A percentile compares a stretch with the other conserved stretches of the same genome.
These are phyloP conservation scores for Temnothorax curvispinosus DNA, from an alignment of 1,140 invertebrate species.

Conservation along the genomic window DNA sequence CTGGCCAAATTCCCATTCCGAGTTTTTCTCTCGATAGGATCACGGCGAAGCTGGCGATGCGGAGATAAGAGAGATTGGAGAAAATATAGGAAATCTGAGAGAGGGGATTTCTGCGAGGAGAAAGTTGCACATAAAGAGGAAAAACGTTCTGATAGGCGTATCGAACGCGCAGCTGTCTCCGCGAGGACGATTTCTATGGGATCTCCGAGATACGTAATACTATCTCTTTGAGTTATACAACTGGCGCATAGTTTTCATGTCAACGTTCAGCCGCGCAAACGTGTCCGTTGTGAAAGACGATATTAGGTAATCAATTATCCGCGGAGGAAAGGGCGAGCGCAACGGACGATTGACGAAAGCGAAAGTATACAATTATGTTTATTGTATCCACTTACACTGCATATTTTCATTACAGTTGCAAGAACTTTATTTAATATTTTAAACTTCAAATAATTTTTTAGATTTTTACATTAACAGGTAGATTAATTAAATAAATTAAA, in stretches of 20 bases:
- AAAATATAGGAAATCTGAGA: conserved; percentile 47
- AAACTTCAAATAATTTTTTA: neutral
- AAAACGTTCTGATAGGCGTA: conserved; percentile 62
- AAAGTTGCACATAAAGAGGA: conserved; percentile 41
- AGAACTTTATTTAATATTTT: neutral
- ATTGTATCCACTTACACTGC: neutral
- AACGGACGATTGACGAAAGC: conserved; percentile 5
- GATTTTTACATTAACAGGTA: neutral
- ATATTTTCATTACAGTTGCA: neutral
- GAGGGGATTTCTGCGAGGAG: conserved; percentile 2
- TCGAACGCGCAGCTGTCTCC: conserved; percentile 54
- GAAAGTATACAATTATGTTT: conserved; percentile 34
- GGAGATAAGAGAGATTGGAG: conserved; percentile 57
- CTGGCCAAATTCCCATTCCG: conserved; percentile 56
- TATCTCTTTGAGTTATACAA: conserved; percentile 63
- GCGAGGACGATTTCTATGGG: conserved; percentile 64
- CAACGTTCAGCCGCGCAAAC: conserved; percentile 56
- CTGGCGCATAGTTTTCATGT: conserved; percentile 60
- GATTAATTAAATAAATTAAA: neutral
- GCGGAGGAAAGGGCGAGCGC: neutral
- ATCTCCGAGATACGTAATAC: conserved; percentile 65
- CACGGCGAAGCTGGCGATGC: conserved; percentile 53
- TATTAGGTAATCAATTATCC: conserved; percentile 70
- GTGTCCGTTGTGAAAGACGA: conserved; percentile 65
- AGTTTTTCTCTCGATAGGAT: conserved; percentile 45